Percentiles rank a stretch among this genome's conserved stretches.
These are phyloP conservation scores for Gambusia yucatana DNA, from an alignment of 2,797 vertebrate species.

Conservation along the genomic window DNA sequence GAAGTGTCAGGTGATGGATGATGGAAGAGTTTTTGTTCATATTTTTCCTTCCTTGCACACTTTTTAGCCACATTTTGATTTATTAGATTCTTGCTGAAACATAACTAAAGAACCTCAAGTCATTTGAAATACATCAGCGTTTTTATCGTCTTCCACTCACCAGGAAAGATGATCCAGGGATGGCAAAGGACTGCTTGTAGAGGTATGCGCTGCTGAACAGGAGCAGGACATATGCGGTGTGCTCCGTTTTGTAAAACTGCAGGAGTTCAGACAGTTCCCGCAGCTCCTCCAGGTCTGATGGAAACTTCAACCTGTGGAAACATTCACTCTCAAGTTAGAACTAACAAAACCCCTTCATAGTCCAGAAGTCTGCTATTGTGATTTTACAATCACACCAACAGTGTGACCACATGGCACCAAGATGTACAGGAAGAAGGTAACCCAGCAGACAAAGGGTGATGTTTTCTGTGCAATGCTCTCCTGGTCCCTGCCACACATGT, in stretches of 20 bases:
- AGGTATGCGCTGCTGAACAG: constrained; percentile 95
- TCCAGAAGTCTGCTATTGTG: not conserved
- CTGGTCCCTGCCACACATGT: not conserved
- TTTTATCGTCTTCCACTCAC: constrained; percentile 69
- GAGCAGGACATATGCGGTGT: constrained; percentile 88
- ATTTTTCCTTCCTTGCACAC: not conserved
- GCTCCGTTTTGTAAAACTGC: constrained; percentile 89
- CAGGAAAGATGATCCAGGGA: constrained; percentile 95
- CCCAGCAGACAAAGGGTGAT: not conserved
- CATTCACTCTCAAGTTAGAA: constrained; percentile 5
- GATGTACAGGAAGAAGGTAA: not conserved
- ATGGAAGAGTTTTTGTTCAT: not conserved
- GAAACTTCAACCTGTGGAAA: constrained; percentile 89
- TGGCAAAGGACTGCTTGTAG: constrained; percentile 97
- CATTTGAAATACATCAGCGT: not conserved
- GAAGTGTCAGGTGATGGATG: not conserved
- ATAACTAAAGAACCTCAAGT: not conserved
- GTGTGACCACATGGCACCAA: not conserved
- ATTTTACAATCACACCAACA: constrained; percentile 1
- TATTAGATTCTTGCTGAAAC: not conserved
- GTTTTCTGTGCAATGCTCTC: not conserved
- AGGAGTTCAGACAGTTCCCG: constrained; percentile 88
- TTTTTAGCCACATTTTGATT: not conserved
- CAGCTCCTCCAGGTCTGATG: constrained; percentile 91
- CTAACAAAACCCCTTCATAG: no score